Percentiles rank a stretch among this genome's conserved stretches.
Evolutionary conservation across 2,113 vertebrate genomes (phyloP).

Genomic region (Etia nguti): DNA sequence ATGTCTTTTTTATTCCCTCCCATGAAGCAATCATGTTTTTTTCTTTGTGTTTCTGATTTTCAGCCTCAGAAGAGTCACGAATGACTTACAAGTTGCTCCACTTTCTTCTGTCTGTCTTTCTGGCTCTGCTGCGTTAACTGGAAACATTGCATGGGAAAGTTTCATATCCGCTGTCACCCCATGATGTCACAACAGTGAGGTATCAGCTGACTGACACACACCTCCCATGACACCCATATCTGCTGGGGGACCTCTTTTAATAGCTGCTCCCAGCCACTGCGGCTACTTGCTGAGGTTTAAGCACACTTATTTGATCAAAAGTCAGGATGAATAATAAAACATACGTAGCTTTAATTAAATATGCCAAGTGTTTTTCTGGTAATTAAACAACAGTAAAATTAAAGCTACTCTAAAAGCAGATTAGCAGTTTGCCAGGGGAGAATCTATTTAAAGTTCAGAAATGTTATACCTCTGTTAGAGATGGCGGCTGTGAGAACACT

Average conservation of each 20-base stretch:
- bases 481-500: constrained; percentile 5
- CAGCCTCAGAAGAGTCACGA: not conserved
- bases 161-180: not conserved
- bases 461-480: constrained; percentile 58
- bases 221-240: not conserved
- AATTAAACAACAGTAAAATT: not conserved
- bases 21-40: not conserved
- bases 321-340: not conserved
- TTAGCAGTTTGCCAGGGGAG: not conserved
- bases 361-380: not conserved
- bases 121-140: not conserved
- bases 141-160: not conserved
- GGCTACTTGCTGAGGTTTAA: not conserved
- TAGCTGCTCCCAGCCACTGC: not conserved
- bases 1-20: fast-evolving
- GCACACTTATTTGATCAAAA: not conserved
- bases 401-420: not conserved
- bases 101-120: not conserved
- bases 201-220: constrained; percentile 51
- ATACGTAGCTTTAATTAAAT: not conserved
- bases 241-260: not conserved
- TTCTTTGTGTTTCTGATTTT: not conserved
- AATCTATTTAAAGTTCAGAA: constrained; percentile 65
- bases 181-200: constrained; percentile 36
- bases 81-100: not conserved